Evolutionary conservation across 2,888 invertebrate genomes (phyloP).

Genomic region (Mantis religiosa): DNA sequence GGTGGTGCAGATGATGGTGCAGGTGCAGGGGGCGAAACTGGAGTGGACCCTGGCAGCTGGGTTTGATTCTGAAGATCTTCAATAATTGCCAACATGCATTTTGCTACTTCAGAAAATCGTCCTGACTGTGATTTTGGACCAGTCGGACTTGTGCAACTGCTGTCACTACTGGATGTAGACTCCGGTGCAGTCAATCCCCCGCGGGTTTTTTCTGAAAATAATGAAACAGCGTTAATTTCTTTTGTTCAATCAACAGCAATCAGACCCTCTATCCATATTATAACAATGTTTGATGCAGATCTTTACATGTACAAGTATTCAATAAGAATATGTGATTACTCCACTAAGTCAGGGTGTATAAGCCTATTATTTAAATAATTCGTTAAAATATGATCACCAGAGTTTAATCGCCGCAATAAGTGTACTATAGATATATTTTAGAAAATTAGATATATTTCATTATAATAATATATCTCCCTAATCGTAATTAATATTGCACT

Average conservation of each 20-base stretch:
- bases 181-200: slow-evolving; percentile 20
- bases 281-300: no score
- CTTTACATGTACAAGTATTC: no score
- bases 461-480: no score
- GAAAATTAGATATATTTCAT: no score
- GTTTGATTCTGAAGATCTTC: slow-evolving; percentile 38
- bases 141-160: slow-evolving; percentile 31
- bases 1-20: slow-evolving; percentile 24
- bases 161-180: slow-evolving; percentile 32
- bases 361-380: no score
- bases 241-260: neutral
- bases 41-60: slow-evolving; percentile 8
- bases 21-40: slow-evolving; percentile 27
- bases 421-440: no score
- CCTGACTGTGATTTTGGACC: slow-evolving; percentile 27
- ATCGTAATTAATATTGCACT: no score
- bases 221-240: neutral
- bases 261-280: no score
- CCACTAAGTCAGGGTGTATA: no score
- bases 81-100: slow-evolving; percentile 40
- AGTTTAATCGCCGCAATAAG: no score
- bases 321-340: no score
- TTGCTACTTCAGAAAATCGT: slow-evolving; percentile 39
- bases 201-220: slow-evolving; percentile 23
- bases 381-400: no score